Percentiles rank a stretch among this genome's conserved stretches.
Conservation (phyloP, 2,113 vertebrate species). For the Erinaceus europaeus region DNA sequence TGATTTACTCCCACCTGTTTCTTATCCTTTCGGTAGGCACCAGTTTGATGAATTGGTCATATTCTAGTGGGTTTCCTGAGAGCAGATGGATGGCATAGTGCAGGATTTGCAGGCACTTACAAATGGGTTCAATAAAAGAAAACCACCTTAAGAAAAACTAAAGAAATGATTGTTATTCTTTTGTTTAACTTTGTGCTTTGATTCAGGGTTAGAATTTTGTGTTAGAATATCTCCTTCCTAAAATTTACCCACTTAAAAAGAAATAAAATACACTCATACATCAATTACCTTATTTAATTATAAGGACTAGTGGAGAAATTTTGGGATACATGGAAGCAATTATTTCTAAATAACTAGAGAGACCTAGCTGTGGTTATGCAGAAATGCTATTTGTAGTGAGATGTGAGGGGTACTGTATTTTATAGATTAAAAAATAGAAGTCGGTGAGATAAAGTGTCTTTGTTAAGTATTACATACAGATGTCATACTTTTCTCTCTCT, state of each 20-base stretch:
- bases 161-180: background rate
- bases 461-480: background rate
- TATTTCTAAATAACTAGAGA: constrained; percentile 24
- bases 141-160: constrained; percentile 1
- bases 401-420: background rate
- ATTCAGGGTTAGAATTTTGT: background rate
- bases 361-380: background rate
- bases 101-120: background rate
- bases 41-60: background rate
- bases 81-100: background rate
- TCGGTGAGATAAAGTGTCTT: background rate
- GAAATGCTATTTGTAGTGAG: background rate
- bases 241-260: constrained; percentile 24
- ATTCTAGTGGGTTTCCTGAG: background rate
- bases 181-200: background rate
- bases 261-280: background rate
- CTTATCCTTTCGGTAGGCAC: background rate
- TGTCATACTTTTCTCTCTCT: background rate
- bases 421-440: constrained; percentile 5
- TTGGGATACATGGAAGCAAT: constrained; percentile 15
- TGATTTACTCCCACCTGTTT: background rate
- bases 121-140: background rate
- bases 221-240: background rate
- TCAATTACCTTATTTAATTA: constrained; percentile 5
- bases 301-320: background rate